These are phyloP conservation scores for Polydrusus cervinus DNA, from an alignment of 2,888 invertebrate genomes.

Conservation along the genomic window DNA sequence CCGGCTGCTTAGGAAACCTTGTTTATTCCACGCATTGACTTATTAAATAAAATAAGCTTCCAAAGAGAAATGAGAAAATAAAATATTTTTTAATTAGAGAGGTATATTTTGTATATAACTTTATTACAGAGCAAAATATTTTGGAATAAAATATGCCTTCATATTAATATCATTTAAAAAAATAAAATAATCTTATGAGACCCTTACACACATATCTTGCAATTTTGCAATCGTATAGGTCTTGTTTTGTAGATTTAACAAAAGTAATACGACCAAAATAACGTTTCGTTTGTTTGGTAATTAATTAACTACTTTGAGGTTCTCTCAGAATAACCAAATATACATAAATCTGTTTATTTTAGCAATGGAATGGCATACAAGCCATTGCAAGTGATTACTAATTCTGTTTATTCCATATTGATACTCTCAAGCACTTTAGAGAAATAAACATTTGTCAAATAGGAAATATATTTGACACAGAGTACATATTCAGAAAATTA, in stretches of 20 bases:
- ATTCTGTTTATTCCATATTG: not conserved
- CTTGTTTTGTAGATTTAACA: no score
- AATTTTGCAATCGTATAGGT: no score
- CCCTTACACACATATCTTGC: no score
- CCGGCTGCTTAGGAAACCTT: constrained; percentile 22
- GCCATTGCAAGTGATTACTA: not conserved
- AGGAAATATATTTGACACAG: not conserved
- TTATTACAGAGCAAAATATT: not conserved
- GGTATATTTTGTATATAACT: not conserved
- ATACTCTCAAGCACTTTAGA: not conserved
- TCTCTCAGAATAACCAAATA: no score
- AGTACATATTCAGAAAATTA: no score
- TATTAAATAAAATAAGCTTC: constrained; percentile 40
- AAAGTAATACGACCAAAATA: no score
- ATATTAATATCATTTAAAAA: no score
- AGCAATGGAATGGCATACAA: not conserved
- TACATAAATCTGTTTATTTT: no score
- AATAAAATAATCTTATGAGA: no score
- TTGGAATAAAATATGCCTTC: no score
- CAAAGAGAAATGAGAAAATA: not conserved
- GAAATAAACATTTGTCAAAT: not conserved
- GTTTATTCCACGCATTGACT: constrained; percentile 27
- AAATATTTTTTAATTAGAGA: constrained; percentile 1
- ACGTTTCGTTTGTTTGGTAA: no score
- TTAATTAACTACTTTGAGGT: no score